Conservation (phyloP, 1,140 invertebrate species). For the Coelopa frigida region DNA sequence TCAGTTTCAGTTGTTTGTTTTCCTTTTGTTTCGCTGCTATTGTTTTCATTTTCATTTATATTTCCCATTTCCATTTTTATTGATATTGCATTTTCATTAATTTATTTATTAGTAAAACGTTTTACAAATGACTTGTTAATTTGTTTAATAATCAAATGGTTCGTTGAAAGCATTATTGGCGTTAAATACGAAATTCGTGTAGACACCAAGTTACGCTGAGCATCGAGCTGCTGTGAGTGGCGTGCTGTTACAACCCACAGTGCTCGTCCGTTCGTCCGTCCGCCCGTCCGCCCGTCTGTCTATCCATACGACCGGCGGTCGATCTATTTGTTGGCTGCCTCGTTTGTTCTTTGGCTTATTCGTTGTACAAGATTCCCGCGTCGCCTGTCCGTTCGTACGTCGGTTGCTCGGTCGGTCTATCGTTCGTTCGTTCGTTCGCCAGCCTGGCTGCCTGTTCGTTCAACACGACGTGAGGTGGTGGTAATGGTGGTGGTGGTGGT, state of each 20-base stretch:
- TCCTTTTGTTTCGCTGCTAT: not conserved
- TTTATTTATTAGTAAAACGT: conserved; percentile 5
- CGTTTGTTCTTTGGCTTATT: too few relatives aligned
- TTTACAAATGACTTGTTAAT: conserved; percentile 16
- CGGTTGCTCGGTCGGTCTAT: too few relatives aligned
- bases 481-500: conserved; percentile 4
- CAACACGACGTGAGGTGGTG: conserved; percentile 8
- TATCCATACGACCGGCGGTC: too few relatives aligned
- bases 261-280: too few relatives aligned
- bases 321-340: too few relatives aligned
- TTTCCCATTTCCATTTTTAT: conserved; percentile 3
- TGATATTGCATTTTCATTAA: too few relatives aligned
- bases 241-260: not conserved
- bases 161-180: conserved; percentile 16
- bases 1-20: too few relatives aligned
- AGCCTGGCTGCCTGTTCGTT: too few relatives aligned
- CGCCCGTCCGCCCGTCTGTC: too few relatives aligned
- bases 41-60: conserved; percentile 3
- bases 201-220: not conserved
- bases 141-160: conserved; percentile 19
- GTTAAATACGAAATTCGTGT: conserved; percentile 1
- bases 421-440: too few relatives aligned
- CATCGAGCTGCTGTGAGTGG: not conserved
- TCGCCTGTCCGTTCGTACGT: too few relatives aligned
- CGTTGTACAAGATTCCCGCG: not conserved